Evolutionary conservation across 2,113 vertebrate genomes (phyloP).

Genomic region (Salvelinus namaycush): DNA sequence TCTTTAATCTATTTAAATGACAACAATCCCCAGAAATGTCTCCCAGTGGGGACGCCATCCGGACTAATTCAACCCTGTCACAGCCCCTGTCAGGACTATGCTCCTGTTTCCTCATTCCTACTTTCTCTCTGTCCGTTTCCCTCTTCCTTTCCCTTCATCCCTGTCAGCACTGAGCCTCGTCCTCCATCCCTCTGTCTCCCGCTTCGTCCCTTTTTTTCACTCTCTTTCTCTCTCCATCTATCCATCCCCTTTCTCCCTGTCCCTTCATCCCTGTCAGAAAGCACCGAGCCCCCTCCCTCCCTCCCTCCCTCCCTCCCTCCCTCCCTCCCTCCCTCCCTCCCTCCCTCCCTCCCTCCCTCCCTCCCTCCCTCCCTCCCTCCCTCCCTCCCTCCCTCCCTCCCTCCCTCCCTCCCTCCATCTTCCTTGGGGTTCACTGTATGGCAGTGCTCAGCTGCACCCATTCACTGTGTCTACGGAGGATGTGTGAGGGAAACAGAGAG

Average conservation of each 20-base stretch:
- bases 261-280: neutral
- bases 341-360: neutral
- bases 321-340: conserved; percentile 4
- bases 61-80: conserved; percentile 74
- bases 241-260: neutral
- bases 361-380: neutral
- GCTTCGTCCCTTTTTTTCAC: too few species aligned
- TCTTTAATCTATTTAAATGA: conserved; percentile 73
- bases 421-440: conserved; percentile 42
- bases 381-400: conserved; percentile 2
- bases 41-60: conserved; percentile 45
- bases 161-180: neutral
- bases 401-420: conserved; percentile 31
- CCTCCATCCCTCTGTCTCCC: too few species aligned
- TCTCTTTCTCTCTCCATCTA: neutral
- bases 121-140: neutral
- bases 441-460: conserved; percentile 15
- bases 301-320: too few species aligned
- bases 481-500: neutral
- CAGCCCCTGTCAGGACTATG: conserved; percentile 60
- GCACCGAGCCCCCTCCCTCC: too few species aligned
- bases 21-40: conserved; percentile 67
- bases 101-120: conserved; percentile 7
- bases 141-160: neutral
- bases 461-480: conserved; percentile 28